Base-by-base conservation (phyloP, 2,888 invertebrate species). In the Parnassius apollo region DNA sequence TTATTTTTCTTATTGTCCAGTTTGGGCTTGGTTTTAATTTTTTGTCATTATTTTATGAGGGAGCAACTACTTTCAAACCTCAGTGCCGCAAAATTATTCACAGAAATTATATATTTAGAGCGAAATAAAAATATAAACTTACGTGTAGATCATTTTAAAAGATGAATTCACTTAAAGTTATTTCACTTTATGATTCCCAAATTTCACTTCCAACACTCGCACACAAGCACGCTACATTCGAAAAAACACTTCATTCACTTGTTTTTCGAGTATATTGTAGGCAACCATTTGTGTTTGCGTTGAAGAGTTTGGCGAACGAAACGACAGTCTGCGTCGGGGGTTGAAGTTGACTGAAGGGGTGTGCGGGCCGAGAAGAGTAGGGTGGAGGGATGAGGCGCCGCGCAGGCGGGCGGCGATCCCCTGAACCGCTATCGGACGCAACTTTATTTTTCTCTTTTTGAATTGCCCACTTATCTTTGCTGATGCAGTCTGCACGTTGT, bases 401-500 rank as follows among this genome's bases (percentile, higher is more conserved):
- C 73, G 72, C 72, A 71, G 71, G 74, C 71, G 71, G 69, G 65
- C 66, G 65, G 64, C 70, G 50, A 42, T 42, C 55, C 42, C 61
- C 62, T 44, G 61, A 51, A 57, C 62, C 54, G 60, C 66, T 53
- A 67, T 65, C 67, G 66, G 69, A 45, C 59, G 57, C 66, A 72
- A 74, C 74, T 76, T 70, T 75, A 75, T 75, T 75, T 76, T 75
- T 74, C 73, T 71, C 71, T 65, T 65, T 66, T 69, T 71, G 71
- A 70, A 74, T 73, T 70, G 73, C 68, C 75, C 75, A 73, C 76
- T 77, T 75, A 75, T 75, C 76, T 77, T 70, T 68, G 72, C 75
- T 73, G 73, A 76, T 75, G 75, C 72, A 71, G 69, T 68, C 65
- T 71, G 71, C 70, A 69, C 69, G 49, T 53, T 64, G 70, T 69